phyloP scores from a whole-genome alignment of 2,797 vertebrate genomes.

The Periparus ater region DNA sequence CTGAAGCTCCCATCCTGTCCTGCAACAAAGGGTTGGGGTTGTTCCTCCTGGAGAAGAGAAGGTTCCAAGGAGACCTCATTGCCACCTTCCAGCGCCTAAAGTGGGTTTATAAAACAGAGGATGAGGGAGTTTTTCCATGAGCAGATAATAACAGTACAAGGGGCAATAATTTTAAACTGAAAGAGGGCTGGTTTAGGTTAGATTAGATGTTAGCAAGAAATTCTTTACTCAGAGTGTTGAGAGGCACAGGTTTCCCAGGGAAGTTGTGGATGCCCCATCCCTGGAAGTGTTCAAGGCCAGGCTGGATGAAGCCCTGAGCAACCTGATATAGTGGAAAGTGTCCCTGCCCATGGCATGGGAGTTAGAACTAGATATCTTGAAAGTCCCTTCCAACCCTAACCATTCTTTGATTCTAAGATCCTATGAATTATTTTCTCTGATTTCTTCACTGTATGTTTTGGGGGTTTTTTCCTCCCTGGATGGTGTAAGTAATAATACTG shows the following conservation, averaged over 20 bases:
- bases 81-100: neutral
- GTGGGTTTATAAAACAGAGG: neutral
- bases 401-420: neutral
- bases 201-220: neutral
- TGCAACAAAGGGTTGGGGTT: neutral
- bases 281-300: neutral
- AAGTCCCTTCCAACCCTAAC: neutral
- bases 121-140: neutral
- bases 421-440: neutral
- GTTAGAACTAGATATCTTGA: neutral
- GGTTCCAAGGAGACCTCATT: neutral
- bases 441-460: neutral
- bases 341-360: neutral
- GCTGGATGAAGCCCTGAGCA: neutral
- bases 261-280: neutral
- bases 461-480: accelerated
- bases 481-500: neutral
- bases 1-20: neutral
- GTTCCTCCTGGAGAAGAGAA: neutral
- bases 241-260: neutral
- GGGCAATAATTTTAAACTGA: neutral
- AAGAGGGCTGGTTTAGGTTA: neutral
- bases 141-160: neutral
- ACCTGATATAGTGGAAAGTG: neutral
- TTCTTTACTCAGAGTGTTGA: neutral